Conservation (phyloP, 2,888 invertebrate species). For the Latheticus oryzae region DNA sequence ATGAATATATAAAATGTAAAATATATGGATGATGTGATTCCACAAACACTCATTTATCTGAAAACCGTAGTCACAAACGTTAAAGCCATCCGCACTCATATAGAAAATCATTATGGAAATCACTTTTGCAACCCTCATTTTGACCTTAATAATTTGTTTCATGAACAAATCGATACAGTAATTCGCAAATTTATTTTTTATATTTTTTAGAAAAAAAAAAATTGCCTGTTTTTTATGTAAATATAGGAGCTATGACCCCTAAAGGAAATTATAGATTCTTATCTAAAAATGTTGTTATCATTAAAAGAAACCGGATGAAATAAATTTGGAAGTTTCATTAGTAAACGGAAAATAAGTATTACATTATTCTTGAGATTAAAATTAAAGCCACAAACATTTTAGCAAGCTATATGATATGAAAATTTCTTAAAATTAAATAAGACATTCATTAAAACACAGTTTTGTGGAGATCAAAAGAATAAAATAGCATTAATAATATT, state of each 20-base stretch:
- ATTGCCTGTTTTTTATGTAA: too few species aligned
- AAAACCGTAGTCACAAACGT: conserved; percentile 9
- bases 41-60: conserved; percentile 7
- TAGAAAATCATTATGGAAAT: conserved; percentile 20
- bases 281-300: conserved; percentile 31
- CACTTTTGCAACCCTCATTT: conserved; percentile 20
- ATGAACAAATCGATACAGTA: neutral
- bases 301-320: conserved; percentile 26
- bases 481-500: too few species aligned
- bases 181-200: too few species aligned
- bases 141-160: conserved; percentile 6
- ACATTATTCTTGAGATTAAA: too few species aligned
- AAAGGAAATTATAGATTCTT: conserved; percentile 32
- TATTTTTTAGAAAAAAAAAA: too few species aligned
- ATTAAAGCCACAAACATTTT: too few species aligned
- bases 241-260: conserved; percentile 1
- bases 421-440: too few species aligned
- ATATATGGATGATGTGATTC: too few species aligned
- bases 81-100: conserved; percentile 5
- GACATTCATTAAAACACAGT: too few species aligned
- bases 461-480: too few species aligned
- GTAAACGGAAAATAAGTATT: neutral
- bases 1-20: too few species aligned
- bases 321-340: conserved; percentile 19
- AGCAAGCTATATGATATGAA: too few species aligned